Evolutionary conservation across 2,113 vertebrate genomes (phyloP), one percentile per base, ranked within the genome.

Genomic region (Cyprinodon variegatus): DNA sequence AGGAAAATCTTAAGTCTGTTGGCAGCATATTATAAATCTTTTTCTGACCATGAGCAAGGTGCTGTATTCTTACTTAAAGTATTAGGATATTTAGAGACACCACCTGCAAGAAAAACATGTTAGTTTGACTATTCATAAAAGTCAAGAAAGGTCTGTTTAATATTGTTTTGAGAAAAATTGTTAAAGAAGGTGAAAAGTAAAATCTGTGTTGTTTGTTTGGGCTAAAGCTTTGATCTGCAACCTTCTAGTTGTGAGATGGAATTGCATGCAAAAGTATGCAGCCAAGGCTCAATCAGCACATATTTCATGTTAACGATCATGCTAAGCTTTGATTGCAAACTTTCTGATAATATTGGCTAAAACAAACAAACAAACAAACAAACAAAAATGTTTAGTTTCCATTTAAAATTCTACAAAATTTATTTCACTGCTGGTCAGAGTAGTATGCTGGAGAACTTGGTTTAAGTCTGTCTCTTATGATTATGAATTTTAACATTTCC

Each of bases 401-500:
- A 22, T 41, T 6, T 14, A 68, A 57, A 46, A 57, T 75, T 12
- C 17, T 17, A 9, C n/a, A 17, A 72, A 69, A 68, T 59, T 67
- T 60, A 22, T 14, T 79, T 64, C 40, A 77, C 69, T 20, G 10
- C n/a, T 76, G 13, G n/a, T 53, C 61, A 67, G 12, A 70, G 45
- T 40, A 60, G 48, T 36, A 64, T 17, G 70, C 61, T 11, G 65
- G 64, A 39, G 74, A 61, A 78, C 45, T 65, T 61, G 67, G 61
- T 61, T 40, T 37, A 69, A 87, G 82, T 76, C 53, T 74, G 45
- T 82, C 68, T 80, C 57, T 77, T 68, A 70, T 62, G 72, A 67
- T 81, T 40, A 68, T 61, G 73, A 79, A 88, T 84, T 85, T 81
- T 39, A 71, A 73, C 77, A 73, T 83, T 74, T 82, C 69, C 65